phyloP scores from a whole-genome alignment of 2,888 invertebrate genomes.

The Dusona sp. region DNA sequence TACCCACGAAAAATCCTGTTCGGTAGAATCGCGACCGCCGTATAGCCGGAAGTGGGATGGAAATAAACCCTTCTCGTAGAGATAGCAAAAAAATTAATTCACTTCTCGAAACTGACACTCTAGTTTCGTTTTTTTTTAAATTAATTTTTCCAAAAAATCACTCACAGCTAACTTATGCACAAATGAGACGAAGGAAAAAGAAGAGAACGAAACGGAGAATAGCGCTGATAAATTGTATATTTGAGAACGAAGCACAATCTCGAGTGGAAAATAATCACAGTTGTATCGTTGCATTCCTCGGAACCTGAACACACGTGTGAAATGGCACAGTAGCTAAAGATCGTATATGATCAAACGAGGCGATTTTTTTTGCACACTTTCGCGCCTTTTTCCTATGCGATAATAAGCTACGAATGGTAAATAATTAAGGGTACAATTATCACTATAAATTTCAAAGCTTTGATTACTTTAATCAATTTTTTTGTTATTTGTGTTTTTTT shows the following conservation, averaged over 20 bases:
- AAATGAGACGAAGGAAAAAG: not conserved
- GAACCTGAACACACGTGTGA: constrained; percentile 1
- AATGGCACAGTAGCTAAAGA: constrained; percentile 9
- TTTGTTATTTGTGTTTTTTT: not conserved
- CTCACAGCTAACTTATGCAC: constrained; percentile 29
- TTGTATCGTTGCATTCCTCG: constrained; percentile 64
- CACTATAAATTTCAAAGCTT: not conserved
- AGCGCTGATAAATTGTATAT: constrained; percentile 34
- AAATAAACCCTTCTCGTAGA: constrained; percentile 4
- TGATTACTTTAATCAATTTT: not conserved
- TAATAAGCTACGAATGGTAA: constrained; percentile 8
- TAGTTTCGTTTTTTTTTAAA: not conserved
- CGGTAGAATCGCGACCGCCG: constrained; percentile 23
- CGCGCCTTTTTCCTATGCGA: constrained; percentile 9
- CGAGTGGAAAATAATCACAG: constrained; percentile 46
- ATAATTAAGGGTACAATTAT: not conserved
- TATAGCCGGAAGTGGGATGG: constrained; percentile 5
- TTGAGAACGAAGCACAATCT: constrained; percentile 38
- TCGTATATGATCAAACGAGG: not conserved
- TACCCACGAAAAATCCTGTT: constrained; percentile 29
- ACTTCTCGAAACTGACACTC: constrained; percentile 42
- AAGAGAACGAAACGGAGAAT: not conserved
- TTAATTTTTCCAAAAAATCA: constrained; percentile 20
- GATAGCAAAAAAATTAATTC: constrained; percentile 37
- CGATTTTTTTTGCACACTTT: constrained; percentile 34